Evolutionary conservation across 2,113 vertebrate species (phyloP), one percentile per base, ranked within the genome.

Genomic region (Pipra filicauda): DNA sequence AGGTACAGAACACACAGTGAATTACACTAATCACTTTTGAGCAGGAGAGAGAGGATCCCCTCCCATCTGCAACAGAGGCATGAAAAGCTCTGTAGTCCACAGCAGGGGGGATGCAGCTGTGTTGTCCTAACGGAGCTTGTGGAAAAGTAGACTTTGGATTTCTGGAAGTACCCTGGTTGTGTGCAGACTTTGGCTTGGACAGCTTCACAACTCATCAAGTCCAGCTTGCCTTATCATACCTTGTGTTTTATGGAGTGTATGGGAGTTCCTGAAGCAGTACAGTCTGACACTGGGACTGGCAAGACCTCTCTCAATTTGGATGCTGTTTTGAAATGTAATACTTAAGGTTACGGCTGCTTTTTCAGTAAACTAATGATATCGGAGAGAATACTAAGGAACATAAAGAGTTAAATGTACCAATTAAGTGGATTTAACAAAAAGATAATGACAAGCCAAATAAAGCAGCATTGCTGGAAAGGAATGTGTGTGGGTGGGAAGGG

Each of bases 401-500:
- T 14, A 12, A 85, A 26, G 84, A 70, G 94, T 97, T 96, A 97
- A 96, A 89, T 15, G 37, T 27, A 24, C 46, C 64, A 76, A 90
- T 96, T 96, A 91, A 96, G 43, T 82, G 81, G 23, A 35, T 91
- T 89, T 96, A 89, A 88, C 21, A 66, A 69, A 61, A 89, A 95
- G 87, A 95, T 91, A 95, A 80, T 71, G 75, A 77, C 74, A 87
- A 93, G 94, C 88, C 91, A 95, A 97, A 89, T 87, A 92, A 96
- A 94, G 66, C 66, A 93, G 66, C 87, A 27, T 49, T 89, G 77
- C 81, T 91, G 54, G 89, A 66, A 89, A 95, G 93, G 96, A 96
- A 96, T 95, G 93, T 94, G 93, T 24, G 95, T 97, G 94, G 81
- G 94, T 91, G 89, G 91, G 80, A 91, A 81, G 44, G 82, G 93